Conservation (phyloP, 2,113 vertebrate species). For the Pelodiscus sinensis region DNA sequence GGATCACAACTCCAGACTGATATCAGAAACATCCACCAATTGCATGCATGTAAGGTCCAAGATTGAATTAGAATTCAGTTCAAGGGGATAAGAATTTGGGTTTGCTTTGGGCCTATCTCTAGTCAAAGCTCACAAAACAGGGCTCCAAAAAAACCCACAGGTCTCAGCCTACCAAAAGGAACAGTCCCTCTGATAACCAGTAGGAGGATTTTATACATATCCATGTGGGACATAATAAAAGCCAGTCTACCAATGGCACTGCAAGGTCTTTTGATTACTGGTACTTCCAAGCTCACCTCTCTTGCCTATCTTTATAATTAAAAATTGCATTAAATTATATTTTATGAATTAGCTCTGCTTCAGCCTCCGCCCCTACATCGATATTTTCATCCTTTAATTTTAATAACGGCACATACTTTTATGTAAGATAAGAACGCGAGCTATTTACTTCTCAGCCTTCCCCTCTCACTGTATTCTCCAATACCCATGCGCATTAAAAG, state of each 20-base stretch:
- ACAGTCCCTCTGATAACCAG: background rate
- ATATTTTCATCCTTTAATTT: background rate
- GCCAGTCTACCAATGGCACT: background rate
- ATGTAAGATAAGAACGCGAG: background rate
- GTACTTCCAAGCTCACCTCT: background rate
- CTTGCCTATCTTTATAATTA: constrained; percentile 17
- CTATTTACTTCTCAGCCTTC: constrained; percentile 39
- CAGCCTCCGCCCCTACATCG: background rate
- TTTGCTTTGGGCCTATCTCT: background rate
- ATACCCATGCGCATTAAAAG: constrained; percentile 57
- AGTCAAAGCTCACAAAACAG: background rate
- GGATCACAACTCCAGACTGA: background rate
- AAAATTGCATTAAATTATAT: constrained; percentile 28
- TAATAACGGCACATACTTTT: background rate
- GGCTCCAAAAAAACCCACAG: background rate
- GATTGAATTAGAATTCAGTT: background rate
- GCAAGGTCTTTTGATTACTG: background rate
- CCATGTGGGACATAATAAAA: background rate
- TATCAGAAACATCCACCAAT: background rate
- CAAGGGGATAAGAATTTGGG: background rate
- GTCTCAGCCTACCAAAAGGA: background rate
- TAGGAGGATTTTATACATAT: background rate
- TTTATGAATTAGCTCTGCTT: background rate
- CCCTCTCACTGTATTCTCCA: constrained; percentile 17
- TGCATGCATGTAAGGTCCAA: background rate